These are phyloP conservation scores for Pseudochromis fuscus DNA, from an alignment of 2,797 vertebrate species.

Conservation along the genomic window DNA sequence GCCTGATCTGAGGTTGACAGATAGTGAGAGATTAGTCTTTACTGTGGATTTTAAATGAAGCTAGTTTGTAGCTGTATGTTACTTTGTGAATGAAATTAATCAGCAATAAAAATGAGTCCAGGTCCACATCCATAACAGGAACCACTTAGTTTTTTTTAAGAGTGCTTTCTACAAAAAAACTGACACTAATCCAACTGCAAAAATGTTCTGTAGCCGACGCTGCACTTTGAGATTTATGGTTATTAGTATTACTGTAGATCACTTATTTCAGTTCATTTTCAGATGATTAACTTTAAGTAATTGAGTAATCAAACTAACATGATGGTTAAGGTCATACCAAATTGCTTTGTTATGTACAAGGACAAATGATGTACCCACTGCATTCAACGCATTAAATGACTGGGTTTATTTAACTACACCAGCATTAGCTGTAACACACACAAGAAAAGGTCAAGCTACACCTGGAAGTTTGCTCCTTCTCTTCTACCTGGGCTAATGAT, in stretches of 20 bases:
- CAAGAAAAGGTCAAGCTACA: background rate
- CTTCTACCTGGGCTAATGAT: background rate
- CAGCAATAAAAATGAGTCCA: constrained; percentile 1
- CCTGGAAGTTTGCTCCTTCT: background rate
- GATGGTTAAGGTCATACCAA: constrained; percentile 9
- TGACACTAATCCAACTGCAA: background rate
- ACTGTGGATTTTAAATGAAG: background rate
- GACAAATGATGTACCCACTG: constrained; percentile 8
- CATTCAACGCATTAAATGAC: background rate
- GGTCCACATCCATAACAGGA: background rate
- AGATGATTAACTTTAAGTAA: constrained; percentile 16
- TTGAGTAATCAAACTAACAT: background rate
- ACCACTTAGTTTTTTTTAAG: background rate
- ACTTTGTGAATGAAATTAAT: background rate
- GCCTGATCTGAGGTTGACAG: background rate
- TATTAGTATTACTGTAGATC: constrained; percentile 6
- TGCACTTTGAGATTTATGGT: background rate
- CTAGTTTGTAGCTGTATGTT: background rate
- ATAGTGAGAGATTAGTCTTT: background rate
- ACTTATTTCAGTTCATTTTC: constrained; percentile 8
- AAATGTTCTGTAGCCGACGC: constrained; percentile 22
- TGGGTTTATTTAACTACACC: background rate
- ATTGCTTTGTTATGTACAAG: constrained; percentile 10
- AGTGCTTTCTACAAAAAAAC: background rate
- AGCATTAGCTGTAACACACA: background rate